phyloP scores from a whole-genome alignment of 2,113 vertebrate genomes.

The Callopanchax toddi region DNA sequence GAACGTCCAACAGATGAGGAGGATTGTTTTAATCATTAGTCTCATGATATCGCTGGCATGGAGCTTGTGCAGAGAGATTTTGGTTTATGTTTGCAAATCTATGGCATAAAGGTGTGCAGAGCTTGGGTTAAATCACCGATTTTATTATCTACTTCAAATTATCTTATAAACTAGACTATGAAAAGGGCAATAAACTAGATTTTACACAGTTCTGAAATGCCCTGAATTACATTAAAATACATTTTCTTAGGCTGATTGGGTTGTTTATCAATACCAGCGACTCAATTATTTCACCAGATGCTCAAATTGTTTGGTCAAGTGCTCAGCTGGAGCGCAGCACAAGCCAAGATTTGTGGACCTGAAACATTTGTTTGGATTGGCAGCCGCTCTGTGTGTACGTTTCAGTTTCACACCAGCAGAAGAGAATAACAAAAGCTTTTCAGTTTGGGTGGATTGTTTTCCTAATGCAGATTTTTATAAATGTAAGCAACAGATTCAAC shows the following conservation, averaged over 20 bases:
- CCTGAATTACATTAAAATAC: neutral
- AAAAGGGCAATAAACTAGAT: slow-evolving; percentile 24
- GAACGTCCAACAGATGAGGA: slow-evolving; percentile 62
- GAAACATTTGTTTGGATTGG: slow-evolving; percentile 58
- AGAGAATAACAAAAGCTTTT: slow-evolving; percentile 60
- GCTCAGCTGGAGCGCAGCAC: slow-evolving; percentile 35
- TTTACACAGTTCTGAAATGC: neutral
- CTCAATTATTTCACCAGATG: slow-evolving; percentile 63
- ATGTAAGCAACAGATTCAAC: slow-evolving; percentile 34
- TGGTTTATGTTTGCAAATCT: slow-evolving; percentile 28
- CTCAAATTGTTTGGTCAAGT: slow-evolving; percentile 61
- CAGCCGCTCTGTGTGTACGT: slow-evolving; percentile 29
- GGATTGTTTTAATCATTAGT: slow-evolving; percentile 77
- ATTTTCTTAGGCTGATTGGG: slow-evolving; percentile 31
- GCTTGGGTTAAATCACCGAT: slow-evolving; percentile 8
- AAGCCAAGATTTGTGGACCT: slow-evolving; percentile 49
- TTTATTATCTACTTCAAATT: slow-evolving; percentile 24
- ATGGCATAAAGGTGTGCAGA: slow-evolving; percentile 28
- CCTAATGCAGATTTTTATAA: slow-evolving; percentile 13
- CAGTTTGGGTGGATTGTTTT: slow-evolving; percentile 40
- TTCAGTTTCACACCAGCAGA: slow-evolving; percentile 44
- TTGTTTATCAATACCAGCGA: slow-evolving; percentile 61
- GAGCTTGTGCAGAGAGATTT: slow-evolving; percentile 42
- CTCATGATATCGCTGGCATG: slow-evolving; percentile 60
- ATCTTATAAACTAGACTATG: slow-evolving; percentile 19